These are phyloP conservation scores for Oxyruncus cristatus DNA, from an alignment of 2,113 vertebrate genomes.

Conservation along the genomic window DNA sequence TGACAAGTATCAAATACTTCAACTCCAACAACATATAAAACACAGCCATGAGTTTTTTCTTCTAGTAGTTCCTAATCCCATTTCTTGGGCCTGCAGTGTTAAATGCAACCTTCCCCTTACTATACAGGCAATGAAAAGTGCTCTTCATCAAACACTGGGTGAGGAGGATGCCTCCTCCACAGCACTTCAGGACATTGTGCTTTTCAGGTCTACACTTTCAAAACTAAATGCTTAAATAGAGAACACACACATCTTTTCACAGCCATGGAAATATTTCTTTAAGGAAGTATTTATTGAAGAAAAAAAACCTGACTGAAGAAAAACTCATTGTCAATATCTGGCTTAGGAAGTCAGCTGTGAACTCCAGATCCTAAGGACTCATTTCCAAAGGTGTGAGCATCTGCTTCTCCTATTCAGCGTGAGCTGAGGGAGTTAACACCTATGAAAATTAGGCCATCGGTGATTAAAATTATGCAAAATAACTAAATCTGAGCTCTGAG, in stretches of 20 bases:
- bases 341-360: neutral
- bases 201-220: neutral
- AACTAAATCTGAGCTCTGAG: slow-evolving; percentile 20
- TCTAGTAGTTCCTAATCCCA: neutral
- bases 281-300: neutral
- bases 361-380: neutral
- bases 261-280: neutral
- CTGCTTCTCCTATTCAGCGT: neutral
- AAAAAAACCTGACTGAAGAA: neutral
- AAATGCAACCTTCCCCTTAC: neutral
- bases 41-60: neutral
- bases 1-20: neutral
- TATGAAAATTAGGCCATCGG: slow-evolving; percentile 16
- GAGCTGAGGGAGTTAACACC: neutral
- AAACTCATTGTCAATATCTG: neutral
- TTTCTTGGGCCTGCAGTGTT: neutral
- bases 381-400: slow-evolving; percentile 5
- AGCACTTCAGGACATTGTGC: neutral
- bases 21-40: neutral
- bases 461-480: slow-evolving; percentile 59
- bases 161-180: neutral
- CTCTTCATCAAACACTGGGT: neutral
- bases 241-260: fast-evolving
- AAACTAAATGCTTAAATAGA: neutral
- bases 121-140: neutral